Evolutionary conservation across 2,113 vertebrate genomes (phyloP).

Genomic region (Castor canadensis): DNA sequence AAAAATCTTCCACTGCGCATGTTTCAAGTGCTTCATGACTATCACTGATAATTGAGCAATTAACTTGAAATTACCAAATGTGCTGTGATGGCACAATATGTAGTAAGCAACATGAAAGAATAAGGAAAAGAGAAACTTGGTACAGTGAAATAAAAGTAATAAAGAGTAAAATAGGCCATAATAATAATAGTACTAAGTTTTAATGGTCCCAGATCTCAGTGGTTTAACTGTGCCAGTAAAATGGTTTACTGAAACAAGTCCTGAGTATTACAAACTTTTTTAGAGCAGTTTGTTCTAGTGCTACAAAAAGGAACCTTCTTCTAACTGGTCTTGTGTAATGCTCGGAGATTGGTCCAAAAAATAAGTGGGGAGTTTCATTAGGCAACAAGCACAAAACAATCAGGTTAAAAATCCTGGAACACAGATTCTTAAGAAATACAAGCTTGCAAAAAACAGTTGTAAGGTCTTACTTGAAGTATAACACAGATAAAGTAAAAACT

Average conservation of each 20-base stretch:
- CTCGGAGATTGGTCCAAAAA: constrained; percentile 68
- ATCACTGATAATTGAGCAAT: constrained; percentile 90
- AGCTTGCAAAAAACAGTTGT: constrained; percentile 46
- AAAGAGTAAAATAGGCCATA: constrained; percentile 84
- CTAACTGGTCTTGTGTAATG: constrained; percentile 80
- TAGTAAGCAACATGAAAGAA: constrained; percentile 87
- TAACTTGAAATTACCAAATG: constrained; percentile 88
- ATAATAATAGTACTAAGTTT: constrained; percentile 85
- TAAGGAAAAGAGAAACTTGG: constrained; percentile 85
- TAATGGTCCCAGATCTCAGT: constrained; percentile 85
- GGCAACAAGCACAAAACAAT: constrained; percentile 80
- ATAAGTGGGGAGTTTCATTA: constrained; percentile 77
- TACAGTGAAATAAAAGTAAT: constrained; percentile 83
- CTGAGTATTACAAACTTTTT: constrained; percentile 83
- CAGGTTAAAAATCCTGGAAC: constrained; percentile 73
- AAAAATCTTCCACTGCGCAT: constrained; percentile 85
- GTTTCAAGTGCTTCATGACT: constrained; percentile 89
- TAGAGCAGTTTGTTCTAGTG: constrained; percentile 83
- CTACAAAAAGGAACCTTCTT: constrained; percentile 79
- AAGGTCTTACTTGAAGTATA: constrained; percentile 47
- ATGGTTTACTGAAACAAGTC: constrained; percentile 84
- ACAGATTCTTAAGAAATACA: constrained; percentile 73
- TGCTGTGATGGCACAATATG: constrained; percentile 88
- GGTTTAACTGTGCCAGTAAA: constrained; percentile 84
- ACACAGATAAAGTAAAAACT: constrained; percentile 47